Evolutionary conservation across 2,113 vertebrate genomes (phyloP).

Genomic region (Empidonax traillii): DNA sequence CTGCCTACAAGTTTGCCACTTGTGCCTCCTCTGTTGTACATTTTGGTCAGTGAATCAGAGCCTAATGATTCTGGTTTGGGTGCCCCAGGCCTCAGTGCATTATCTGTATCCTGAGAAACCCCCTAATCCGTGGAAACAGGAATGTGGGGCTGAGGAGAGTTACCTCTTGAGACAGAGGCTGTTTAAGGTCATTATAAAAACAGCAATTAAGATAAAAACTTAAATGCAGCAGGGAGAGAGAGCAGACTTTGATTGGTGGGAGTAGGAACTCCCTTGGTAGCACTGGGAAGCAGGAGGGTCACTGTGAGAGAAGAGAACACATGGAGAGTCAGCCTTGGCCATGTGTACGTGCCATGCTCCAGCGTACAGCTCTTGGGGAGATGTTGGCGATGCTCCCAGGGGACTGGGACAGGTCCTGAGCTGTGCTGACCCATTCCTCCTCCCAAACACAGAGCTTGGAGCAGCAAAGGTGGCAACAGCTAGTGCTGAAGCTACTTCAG

Average conservation of each 20-base stretch:
- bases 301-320: not conserved
- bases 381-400: not conserved
- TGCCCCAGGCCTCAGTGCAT: not conserved
- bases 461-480: not conserved
- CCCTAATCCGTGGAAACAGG: rapidly evolving
- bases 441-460: rapidly evolving
- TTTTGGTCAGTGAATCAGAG: not conserved
- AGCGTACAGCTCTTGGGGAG: rapidly evolving
- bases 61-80: not conserved
- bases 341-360: rapidly evolving
- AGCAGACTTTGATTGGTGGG: not conserved
- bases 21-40: not conserved
- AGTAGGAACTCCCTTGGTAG: not conserved
- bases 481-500: rapidly evolving
- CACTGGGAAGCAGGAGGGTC: not conserved
- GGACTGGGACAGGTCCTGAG: not conserved
- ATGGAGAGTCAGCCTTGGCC: not conserved
- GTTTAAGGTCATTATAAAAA: not conserved
- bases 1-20: not conserved
- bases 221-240: not conserved
- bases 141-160: not conserved
- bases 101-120: not conserved
- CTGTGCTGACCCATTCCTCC: rapidly evolving
- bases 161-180: not conserved
- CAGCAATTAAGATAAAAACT: not conserved